These are phyloP conservation scores for Pachypanchax playfairii DNA, from an alignment of 2,113 vertebrate species.

Conservation along the genomic window DNA sequence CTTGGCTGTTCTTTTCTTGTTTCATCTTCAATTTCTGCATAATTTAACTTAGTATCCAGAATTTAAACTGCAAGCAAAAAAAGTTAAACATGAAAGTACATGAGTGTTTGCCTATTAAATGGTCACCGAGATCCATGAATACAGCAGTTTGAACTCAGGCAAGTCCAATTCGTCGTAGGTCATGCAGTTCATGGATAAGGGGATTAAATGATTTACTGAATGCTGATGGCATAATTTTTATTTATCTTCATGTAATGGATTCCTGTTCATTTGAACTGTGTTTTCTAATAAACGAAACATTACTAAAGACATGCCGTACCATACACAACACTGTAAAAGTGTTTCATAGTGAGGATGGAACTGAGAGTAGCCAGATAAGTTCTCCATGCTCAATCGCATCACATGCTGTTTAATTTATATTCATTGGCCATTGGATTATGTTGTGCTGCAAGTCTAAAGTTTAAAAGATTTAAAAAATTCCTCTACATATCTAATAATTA, in stretches of 20 bases:
- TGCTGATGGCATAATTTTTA: conserved; percentile 17
- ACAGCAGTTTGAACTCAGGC: conserved; percentile 46
- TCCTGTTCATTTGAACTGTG: conserved; percentile 33
- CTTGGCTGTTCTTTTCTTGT: conserved; percentile 69
- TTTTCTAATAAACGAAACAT: conserved; percentile 61
- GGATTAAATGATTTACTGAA: conserved; percentile 20
- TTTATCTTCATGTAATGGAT: conserved; percentile 27
- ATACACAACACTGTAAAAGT: conserved; percentile 48
- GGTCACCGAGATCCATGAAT: conserved; percentile 40
- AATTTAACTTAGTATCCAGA: conserved; percentile 55
- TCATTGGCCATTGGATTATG: conserved; percentile 40
- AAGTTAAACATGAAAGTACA: conserved; percentile 31
- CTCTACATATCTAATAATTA: conserved; percentile 45
- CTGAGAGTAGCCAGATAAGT: conserved; percentile 49
- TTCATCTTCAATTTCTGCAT: conserved; percentile 26
- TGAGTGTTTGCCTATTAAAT: conserved; percentile 37
- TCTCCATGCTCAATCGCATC: conserved; percentile 50
- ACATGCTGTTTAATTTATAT: conserved; percentile 51
- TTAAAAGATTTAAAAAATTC: conserved; percentile 47
- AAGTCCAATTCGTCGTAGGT: conserved; percentile 46
- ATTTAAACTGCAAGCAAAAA: conserved; percentile 39
- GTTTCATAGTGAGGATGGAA: conserved; percentile 44
- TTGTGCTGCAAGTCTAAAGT: conserved; percentile 57
- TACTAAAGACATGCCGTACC: conserved; percentile 67
- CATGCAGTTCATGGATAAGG: conserved; percentile 34